These are phyloP conservation scores for Pseudorhiza aurosa DNA, from an alignment of 30 jellyfish, hydroid and myxozoan species.

Conservation along the genomic window DNA sequence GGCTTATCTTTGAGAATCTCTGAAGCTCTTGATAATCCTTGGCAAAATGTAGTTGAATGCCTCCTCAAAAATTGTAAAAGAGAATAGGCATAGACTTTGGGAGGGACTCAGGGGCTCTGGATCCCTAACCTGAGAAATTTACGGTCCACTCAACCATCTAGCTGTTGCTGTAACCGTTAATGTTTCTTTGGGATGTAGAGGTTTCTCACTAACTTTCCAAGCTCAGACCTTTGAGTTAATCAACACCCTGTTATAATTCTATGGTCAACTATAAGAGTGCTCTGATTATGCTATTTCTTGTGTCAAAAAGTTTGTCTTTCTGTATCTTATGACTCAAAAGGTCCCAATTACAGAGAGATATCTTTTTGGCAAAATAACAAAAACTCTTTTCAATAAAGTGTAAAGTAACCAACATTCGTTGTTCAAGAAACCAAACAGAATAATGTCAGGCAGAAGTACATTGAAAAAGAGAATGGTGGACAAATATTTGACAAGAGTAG, in stretches of 20 bases:
- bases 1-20: too few relatives aligned
- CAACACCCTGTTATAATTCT: neutral
- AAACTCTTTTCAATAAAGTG: neutral
- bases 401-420: constrained; percentile 3
- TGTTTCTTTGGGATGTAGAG: neutral
- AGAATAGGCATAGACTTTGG: too few relatives aligned
- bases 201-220: neutral
- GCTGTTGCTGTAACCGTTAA: constrained; percentile 5
- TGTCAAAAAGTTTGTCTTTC: constrained; percentile 6
- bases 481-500: neutral
- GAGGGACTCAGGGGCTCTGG: too few relatives aligned
- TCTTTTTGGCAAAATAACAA: neutral
- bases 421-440: constrained; percentile 2
- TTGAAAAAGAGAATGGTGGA: neutral
- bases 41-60: too few relatives aligned
- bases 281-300: constrained; percentile 9
- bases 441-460: constrained; percentile 1
- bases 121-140: too few relatives aligned
- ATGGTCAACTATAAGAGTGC: neutral
- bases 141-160: too few relatives aligned
- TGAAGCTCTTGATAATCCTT: too few relatives aligned
- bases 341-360: neutral
- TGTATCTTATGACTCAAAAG: neutral
- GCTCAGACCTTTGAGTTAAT: neutral
- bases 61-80: too few relatives aligned